Evolutionary conservation across 37 sponge, comb jelly and placozoan genomes (phyloP).

Genomic region (Cladorhizidae sp.): DNA sequence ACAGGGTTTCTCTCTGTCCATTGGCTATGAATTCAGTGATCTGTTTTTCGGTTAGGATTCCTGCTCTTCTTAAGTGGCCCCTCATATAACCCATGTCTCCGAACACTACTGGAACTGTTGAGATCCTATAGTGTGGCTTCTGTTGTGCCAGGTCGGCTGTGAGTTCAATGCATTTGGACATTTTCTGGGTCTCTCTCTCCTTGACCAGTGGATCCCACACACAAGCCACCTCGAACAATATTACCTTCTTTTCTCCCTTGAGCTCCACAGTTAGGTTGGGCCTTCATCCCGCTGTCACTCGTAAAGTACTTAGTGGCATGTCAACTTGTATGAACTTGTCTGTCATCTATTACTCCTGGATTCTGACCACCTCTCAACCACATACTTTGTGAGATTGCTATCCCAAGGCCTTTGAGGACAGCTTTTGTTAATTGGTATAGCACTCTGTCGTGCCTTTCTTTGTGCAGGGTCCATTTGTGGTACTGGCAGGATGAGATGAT

Average conservation of each 20-base stretch:
- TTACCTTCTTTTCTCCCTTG: not conserved
- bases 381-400: not conserved
- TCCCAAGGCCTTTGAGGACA: not conserved
- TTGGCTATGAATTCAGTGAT: too few relatives aligned
- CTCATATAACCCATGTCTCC: too few relatives aligned
- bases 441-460: conserved; percentile 11
- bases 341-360: not conserved
- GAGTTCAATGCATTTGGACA: not conserved
- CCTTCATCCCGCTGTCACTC: too few relatives aligned
- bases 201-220: not conserved
- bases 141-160: not conserved
- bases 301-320: not conserved
- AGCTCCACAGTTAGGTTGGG: too few relatives aligned
- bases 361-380: not conserved
- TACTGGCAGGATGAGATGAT: not conserved
- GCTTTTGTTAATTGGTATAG: not conserved
- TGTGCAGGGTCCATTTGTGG: not conserved
- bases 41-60: too few relatives aligned
- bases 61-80: too few relatives aligned
- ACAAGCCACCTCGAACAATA: not conserved
- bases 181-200: not conserved
- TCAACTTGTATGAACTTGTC: not conserved
- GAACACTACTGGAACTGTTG: too few relatives aligned
- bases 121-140: too few relatives aligned
- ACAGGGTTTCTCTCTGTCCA: too few relatives aligned